These are phyloP conservation scores for Philantomba maxwellii DNA, from an alignment of 2,113 vertebrate genomes.

Conservation along the genomic window DNA sequence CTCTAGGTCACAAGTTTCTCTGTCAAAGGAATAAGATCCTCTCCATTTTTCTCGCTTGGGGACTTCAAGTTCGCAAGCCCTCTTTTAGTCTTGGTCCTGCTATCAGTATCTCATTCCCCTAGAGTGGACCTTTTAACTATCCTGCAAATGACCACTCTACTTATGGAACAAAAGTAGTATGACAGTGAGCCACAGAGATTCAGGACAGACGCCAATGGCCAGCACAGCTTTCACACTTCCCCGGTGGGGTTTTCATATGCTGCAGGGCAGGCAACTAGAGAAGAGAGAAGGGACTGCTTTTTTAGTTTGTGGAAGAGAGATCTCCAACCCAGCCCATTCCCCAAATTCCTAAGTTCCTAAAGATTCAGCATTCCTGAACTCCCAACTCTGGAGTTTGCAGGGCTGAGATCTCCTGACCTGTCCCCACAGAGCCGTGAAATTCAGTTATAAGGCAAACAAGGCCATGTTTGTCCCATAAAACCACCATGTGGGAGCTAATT, in stretches of 20 bases:
- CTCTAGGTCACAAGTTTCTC: background rate
- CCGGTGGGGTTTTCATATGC: background rate
- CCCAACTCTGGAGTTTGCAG: slow-evolving; percentile 32
- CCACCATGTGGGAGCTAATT: slow-evolving; percentile 81
- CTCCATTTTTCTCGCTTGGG: background rate
- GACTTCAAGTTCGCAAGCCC: background rate
- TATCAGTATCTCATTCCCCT: background rate
- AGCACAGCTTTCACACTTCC: background rate
- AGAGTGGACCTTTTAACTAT: background rate
- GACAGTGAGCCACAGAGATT: background rate
- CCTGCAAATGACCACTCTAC: background rate
- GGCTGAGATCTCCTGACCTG: slow-evolving; percentile 71
- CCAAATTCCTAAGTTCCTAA: slow-evolving; percentile 8
- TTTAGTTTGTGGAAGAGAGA: background rate
- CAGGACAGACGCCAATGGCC: background rate
- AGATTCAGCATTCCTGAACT: slow-evolving; percentile 55
- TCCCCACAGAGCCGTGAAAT: slow-evolving; percentile 79
- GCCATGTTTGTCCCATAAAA: slow-evolving; percentile 83
- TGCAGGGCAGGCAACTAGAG: background rate
- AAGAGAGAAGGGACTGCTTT: background rate
- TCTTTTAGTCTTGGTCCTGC: background rate
- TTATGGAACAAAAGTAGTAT: background rate
- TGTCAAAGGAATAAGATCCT: background rate
- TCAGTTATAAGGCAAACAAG: slow-evolving; percentile 84
- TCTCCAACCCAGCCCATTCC: background rate